Evolutionary conservation across 35 echinoderm and acorn worm genomes (phyloP).

Genomic region (Hemicentrotus pulcherrimus): DNA sequence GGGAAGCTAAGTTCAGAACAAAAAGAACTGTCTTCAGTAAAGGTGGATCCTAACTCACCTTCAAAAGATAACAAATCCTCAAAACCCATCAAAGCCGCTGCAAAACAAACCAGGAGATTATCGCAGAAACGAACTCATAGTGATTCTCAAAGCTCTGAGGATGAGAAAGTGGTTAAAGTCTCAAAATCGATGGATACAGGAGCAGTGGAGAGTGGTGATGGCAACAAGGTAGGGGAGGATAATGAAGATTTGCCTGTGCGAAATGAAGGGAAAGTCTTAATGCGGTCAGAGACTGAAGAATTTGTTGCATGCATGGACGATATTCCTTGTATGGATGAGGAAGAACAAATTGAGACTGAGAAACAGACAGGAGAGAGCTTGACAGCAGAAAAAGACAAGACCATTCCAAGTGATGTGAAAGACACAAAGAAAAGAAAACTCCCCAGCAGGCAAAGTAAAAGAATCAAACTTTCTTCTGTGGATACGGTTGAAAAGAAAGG

Average conservation of each 20-base stretch:
- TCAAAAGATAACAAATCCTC: not conserved
- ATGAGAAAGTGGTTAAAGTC: not conserved
- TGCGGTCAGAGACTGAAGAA: slow-evolving; percentile 34
- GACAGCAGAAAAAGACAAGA: not conserved
- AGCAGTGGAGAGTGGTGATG: not conserved
- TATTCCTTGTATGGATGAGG: not conserved
- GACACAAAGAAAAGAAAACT: slow-evolving; percentile 22
- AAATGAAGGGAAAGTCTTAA: slow-evolving; percentile 45
- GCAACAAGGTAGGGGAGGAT: not conserved
- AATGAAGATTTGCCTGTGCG: not conserved
- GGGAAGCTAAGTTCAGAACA: not conserved
- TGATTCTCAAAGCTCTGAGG: not conserved
- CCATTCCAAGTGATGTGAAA: not conserved
- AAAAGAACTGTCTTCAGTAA: not conserved
- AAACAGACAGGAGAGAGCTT: not conserved
- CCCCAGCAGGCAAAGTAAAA: not conserved
- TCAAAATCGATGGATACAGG: not conserved
- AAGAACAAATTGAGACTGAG: not conserved
- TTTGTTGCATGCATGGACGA: slow-evolving; percentile 51
- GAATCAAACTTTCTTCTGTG: slow-evolving; percentile 5
- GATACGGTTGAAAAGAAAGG: not conserved
- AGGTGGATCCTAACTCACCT: not conserved
- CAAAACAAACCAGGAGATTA: not conserved
- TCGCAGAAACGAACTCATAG: slow-evolving; percentile 8
- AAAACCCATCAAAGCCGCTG: not conserved